Percentiles rank a stretch among this genome's conserved stretches.
phyloP scores from a whole-genome alignment of 2,113 vertebrate genomes.

The Sylvia atricapilla region DNA sequence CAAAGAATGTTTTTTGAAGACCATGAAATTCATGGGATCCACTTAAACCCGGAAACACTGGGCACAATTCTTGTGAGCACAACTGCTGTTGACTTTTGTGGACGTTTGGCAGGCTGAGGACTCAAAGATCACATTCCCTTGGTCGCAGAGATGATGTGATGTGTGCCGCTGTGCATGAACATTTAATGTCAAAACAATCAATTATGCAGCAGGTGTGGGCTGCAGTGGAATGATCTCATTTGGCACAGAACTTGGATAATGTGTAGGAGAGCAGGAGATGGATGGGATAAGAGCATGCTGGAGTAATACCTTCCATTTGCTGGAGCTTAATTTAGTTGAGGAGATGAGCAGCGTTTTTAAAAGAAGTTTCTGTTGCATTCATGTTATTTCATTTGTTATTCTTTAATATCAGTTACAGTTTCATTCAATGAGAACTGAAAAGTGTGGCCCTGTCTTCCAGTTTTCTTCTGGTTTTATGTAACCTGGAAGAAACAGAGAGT shows the following conservation, averaged over 20 bases:
- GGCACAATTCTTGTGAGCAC: neutral
- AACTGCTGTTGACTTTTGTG: neutral
- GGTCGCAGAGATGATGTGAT: neutral
- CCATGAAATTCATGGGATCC: neutral
- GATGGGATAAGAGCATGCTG: neutral
- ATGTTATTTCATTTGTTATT: neutral
- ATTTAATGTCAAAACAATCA: conserved; percentile 31
- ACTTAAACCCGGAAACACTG: neutral
- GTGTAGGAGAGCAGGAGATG: neutral
- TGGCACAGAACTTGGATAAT: neutral
- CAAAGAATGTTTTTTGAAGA: neutral
- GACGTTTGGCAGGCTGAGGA: neutral
- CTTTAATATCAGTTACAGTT: neutral
- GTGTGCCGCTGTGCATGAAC: neutral
- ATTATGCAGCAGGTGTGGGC: conserved; percentile 21
- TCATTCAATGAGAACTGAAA: neutral
- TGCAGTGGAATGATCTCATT: neutral
- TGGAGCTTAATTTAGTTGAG: neutral
- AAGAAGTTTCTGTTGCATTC: neutral
- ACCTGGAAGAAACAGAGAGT: neutral
- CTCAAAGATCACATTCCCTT: neutral
- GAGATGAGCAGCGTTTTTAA: neutral
- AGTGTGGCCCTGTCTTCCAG: neutral
- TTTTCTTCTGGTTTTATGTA: neutral
- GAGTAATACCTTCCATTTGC: neutral